Conservation (phyloP, 2,113 vertebrate species). For the Brienomyrus brachyistius region DNA sequence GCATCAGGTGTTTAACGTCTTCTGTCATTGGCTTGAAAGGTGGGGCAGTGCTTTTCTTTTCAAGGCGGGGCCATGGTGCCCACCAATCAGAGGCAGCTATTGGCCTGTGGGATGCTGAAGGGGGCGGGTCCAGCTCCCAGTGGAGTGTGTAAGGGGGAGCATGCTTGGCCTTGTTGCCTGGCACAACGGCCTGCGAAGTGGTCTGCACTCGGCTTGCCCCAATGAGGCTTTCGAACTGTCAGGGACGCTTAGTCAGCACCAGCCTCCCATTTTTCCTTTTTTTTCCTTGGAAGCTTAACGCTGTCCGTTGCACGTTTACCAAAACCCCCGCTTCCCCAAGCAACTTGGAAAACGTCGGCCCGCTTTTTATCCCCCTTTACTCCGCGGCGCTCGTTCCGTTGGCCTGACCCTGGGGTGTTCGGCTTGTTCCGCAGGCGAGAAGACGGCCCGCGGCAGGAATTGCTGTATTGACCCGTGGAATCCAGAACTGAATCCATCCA, state of each 20-base stretch:
- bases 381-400: background rate
- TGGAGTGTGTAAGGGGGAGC: background rate
- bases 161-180: constrained; percentile 16
- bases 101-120: background rate
- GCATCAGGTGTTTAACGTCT: background rate
- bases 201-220: constrained; percentile 42
- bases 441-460: background rate
- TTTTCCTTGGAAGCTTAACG: background rate
- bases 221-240: constrained; percentile 50
- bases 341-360: background rate
- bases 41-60: background rate
- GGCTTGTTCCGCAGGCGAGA: background rate
- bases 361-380: background rate
- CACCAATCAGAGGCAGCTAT: background rate
- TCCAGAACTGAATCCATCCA: background rate
- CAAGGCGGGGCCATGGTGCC: background rate
- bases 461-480: background rate
- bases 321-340: constrained; percentile 6
- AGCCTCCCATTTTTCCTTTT: constrained; percentile 10
- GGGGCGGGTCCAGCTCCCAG: background rate
- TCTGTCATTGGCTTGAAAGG: background rate
- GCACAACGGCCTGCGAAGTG: constrained; percentile 36
- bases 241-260: constrained; percentile 48
- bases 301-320: background rate
- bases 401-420: background rate